These are phyloP conservation scores for Junonia oenone DNA, from an alignment of 2,888 invertebrate species.

Conservation along the genomic window DNA sequence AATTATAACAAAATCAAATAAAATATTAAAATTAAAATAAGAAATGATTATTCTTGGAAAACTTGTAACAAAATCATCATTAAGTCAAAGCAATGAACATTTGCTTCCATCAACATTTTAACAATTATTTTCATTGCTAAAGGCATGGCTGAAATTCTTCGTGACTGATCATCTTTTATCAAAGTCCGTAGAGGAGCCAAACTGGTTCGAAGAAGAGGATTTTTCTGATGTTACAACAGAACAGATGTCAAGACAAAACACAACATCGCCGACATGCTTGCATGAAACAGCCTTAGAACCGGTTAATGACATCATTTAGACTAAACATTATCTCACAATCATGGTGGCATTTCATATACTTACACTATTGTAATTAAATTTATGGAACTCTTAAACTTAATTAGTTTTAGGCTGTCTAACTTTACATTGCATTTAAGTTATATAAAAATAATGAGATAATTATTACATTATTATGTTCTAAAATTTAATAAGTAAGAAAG, in stretches of 20 bases:
- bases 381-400: slow-evolving; percentile 17
- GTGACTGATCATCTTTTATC: slow-evolving; percentile 74
- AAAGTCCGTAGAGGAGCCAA: slow-evolving; percentile 71
- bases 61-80: neutral
- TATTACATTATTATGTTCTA: neutral
- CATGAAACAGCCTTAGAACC: slow-evolving; percentile 65
- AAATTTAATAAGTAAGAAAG: neutral
- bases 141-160: slow-evolving; percentile 81
- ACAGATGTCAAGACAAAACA: slow-evolving; percentile 55
- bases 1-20: too few relatives aligned
- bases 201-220: slow-evolving; percentile 67
- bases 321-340: slow-evolving; percentile 27
- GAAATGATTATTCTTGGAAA: neutral
- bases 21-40: too few relatives aligned
- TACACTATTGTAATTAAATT: slow-evolving; percentile 34
- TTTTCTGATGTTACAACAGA: slow-evolving; percentile 56
- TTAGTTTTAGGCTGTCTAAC: neutral
- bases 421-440: slow-evolving; percentile 14
- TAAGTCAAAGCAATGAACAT: slow-evolving; percentile 11
- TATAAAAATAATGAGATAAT: neutral
- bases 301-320: slow-evolving; percentile 71
- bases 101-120: slow-evolving; percentile 26
- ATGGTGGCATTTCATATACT: slow-evolving; percentile 41
- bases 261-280: slow-evolving; percentile 54
- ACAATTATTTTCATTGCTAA: slow-evolving; percentile 33